phyloP scores from a whole-genome alignment of 1,140 invertebrate genomes.

The Magallana gigas region DNA sequence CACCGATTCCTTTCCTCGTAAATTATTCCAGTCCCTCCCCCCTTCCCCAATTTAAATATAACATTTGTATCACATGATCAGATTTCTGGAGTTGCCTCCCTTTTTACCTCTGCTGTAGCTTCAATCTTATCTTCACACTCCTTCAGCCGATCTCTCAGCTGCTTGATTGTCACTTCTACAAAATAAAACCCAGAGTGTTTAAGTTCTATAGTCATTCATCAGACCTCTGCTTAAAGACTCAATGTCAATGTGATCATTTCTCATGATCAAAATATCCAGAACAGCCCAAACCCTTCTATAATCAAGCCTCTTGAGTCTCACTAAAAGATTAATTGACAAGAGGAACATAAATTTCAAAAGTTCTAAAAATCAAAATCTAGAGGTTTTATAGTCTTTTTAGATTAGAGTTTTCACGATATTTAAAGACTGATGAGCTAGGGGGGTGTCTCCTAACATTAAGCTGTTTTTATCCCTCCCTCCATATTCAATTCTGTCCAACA shows the following conservation, averaged over 20 bases:
- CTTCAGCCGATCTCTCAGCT: conserved; percentile 79
- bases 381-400: too few species aligned
- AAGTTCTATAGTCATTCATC: too few species aligned
- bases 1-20: neutral
- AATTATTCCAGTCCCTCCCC: neutral
- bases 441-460: neutral
- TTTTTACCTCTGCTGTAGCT: conserved; percentile 76
- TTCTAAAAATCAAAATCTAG: too few species aligned
- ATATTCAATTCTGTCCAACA: neutral
- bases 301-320: too few species aligned
- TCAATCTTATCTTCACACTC: conserved; percentile 80
- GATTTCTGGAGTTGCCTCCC: conserved; percentile 29
- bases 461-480: neutral
- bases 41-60: neutral
- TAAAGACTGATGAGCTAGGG: neutral
- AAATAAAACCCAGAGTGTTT: conserved; percentile 31
- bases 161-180: conserved; percentile 81
- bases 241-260: too few species aligned
- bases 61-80: neutral
- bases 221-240: too few species aligned
- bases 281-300: too few species aligned
- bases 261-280: too few species aligned
- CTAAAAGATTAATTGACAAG: too few species aligned
- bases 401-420: too few species aligned
- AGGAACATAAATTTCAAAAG: too few species aligned